Base-by-base conservation (phyloP, 2,113 vertebrate species). In the Excalfactoria chinensis region DNA sequence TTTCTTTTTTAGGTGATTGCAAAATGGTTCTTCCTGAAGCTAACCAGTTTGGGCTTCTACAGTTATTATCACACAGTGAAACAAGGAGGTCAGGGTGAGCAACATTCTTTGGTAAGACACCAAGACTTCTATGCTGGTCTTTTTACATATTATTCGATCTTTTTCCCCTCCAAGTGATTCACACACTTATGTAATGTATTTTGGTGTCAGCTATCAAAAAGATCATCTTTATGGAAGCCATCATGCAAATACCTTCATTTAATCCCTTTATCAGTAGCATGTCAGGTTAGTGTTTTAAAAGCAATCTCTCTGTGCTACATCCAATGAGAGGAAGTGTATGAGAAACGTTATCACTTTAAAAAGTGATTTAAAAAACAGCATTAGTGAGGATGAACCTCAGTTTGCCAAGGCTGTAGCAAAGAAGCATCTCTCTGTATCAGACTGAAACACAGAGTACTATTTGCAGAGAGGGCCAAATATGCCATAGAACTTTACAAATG, bases 221-320 rank as follows among this genome's bases (percentile, higher is more conserved):
- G 41, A 40, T 44, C 51, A 76, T 86, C 75, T 82, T 88, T 84
- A 88, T 81, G 44, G 66, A 75, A 84, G 84, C 73, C 11, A 83
- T 91, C 88, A 95, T 88, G 87, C 75, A 93, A 96, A 91, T 89
- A 67, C 69, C 77, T 91, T 44, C 34, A 69, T 82, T 96, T 94
- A 94, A 83, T 95, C 78, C 82, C 51, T 85, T 95, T 96, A 92
- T 95, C 91, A 68, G 72, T 43, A 71, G 78, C 64, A 91, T 83
- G 91, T 85, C 82, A 93, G 84, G 81, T 94, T 90, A 94, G 41
- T 88, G 84, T 94, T 95, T 89, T 55, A 79, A 86, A 92, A 93
- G 64, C 7, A 32, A 86, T 59, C 71, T 77, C 43, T 84, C 62
- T 58, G 34, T 37, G 72, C 68, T 32, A 85, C 21, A 43, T 77